These are phyloP conservation scores for Rhinichthys osculus DNA, from an alignment of 2,797 vertebrate genomes.

Conservation along the genomic window DNA sequence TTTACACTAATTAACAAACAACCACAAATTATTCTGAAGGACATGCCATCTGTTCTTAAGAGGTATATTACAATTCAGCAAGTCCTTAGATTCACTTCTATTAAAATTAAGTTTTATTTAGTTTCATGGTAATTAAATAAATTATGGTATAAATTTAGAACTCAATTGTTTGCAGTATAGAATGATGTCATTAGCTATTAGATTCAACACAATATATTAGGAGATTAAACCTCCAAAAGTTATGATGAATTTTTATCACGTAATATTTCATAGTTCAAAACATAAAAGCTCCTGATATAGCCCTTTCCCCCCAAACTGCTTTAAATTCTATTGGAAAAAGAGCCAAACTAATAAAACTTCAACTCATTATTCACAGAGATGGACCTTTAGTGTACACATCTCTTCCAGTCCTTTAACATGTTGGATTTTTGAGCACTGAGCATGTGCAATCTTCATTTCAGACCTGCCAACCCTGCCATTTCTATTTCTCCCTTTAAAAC, in stretches of 20 bases:
- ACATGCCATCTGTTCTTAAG: not conserved
- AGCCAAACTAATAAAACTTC: slow-evolving; percentile 5
- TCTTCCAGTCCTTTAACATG: slow-evolving; percentile 15
- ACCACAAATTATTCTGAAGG: not conserved
- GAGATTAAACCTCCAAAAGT: not conserved
- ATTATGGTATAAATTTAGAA: not conserved
- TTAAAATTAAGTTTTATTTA: not conserved
- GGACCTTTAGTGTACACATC: not conserved
- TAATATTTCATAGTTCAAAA: not conserved
- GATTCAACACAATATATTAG: not conserved
- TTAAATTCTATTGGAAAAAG: not conserved
- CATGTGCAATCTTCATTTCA: slow-evolving; percentile 30
- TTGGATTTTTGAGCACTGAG: slow-evolving; percentile 18
- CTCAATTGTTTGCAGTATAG: not conserved
- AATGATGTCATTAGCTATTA: not conserved
- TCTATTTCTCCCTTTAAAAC: not conserved
- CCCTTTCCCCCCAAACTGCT: not conserved
- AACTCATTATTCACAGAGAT: slow-evolving; percentile 33
- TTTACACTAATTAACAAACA: slow-evolving; percentile 26
- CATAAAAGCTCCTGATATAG: not conserved
- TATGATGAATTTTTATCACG: not conserved
- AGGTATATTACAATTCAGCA: not conserved
- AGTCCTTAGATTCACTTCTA: not conserved
- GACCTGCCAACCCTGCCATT: not conserved
- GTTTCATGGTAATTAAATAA: not conserved